phyloP scores from a whole-genome alignment of 2,888 invertebrate species.

The Cheilosia impressa region DNA sequence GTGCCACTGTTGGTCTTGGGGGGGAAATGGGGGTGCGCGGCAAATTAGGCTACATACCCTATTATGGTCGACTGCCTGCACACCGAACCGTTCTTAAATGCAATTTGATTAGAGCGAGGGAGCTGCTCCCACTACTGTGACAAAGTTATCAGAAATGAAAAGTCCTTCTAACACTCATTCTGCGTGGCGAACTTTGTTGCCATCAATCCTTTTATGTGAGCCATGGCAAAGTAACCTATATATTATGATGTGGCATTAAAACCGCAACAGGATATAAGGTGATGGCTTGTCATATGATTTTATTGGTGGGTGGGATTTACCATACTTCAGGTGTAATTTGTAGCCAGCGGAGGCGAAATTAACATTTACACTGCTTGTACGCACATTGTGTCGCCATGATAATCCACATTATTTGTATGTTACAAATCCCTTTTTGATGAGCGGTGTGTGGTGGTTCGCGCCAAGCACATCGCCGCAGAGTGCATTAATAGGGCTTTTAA shows the following conservation, averaged over 20 bases:
- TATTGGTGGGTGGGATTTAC: conserved; percentile 5
- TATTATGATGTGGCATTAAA: conserved; percentile 54
- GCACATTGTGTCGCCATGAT: not conserved
- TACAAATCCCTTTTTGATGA: conserved; percentile 3
- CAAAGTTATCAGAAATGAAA: conserved; percentile 64
- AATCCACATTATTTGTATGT: conserved; percentile 15
- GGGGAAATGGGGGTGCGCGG: not conserved
- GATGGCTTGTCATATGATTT: conserved; percentile 45
- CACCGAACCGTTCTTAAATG: conserved; percentile 67
- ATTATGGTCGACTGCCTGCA: conserved; percentile 54
- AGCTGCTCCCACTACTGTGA: conserved; percentile 11
- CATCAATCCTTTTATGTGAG: conserved; percentile 6
- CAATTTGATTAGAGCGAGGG: conserved; percentile 61
- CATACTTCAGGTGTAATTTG: conserved; percentile 44
- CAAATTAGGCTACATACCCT: conserved; percentile 56
- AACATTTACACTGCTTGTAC: not conserved
- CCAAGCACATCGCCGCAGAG: not conserved
- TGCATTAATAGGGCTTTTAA: conserved; percentile 8
- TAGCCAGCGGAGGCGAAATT: not conserved
- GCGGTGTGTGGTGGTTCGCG: not conserved
- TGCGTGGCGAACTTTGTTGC: not conserved
- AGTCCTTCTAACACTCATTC: not conserved
- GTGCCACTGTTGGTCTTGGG: not conserved
- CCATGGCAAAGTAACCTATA: conserved; percentile 17
- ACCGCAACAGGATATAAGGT: conserved; percentile 40